Evolutionary conservation across 1,140 invertebrate genomes (phyloP), one percentile per base, ranked within the genome.

Genomic region (Parasteatoda tepidariorum): DNA sequence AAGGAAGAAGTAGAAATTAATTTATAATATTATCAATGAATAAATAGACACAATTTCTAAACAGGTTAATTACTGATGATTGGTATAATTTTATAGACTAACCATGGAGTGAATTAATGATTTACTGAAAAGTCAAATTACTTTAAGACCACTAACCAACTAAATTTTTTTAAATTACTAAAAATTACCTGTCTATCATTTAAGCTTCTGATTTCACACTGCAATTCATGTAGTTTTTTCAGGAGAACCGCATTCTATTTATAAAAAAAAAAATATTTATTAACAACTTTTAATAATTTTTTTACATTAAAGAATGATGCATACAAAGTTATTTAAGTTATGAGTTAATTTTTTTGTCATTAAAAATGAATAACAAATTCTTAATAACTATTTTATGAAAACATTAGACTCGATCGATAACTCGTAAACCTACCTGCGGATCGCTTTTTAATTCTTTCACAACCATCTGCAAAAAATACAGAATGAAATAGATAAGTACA

Each of bases 131-230:
- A n/a, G n/a, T n/a, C n/a, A n/a, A n/a, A n/a, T n/a, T n/a, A n/a
- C n/a, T n/a, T n/a, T n/a, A n/a, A n/a, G n/a, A n/a, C n/a, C n/a
- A n/a, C n/a, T n/a, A n/a, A n/a, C n/a, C n/a, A n/a, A n/a, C n/a
- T n/a, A n/a, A n/a, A n/a, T n/a, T 41, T 48, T 41, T n/a, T 13
- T 22, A 41, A 28, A 70, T 48, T 70, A 24, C 2, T 38, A 76
- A 62, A 54, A n/a, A 84, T 86, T 85, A 88, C 88, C 85, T 88
- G 88, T 84, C 87, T 85, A 70, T 87, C 87, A 86, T 87, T 88
- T 24, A 88, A 83, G 62, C 76, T 85, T 54, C 79, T 86, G 55
- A 88, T 88, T 85, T 88, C 86, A 30, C 70, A 84, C 83, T 88
- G 87, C 28, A 88, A 83, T 30, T 88, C 86, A 41, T 86, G 64